Evolutionary conservation across 2,113 vertebrate genomes (phyloP).

Genomic region (Turnix velox): DNA sequence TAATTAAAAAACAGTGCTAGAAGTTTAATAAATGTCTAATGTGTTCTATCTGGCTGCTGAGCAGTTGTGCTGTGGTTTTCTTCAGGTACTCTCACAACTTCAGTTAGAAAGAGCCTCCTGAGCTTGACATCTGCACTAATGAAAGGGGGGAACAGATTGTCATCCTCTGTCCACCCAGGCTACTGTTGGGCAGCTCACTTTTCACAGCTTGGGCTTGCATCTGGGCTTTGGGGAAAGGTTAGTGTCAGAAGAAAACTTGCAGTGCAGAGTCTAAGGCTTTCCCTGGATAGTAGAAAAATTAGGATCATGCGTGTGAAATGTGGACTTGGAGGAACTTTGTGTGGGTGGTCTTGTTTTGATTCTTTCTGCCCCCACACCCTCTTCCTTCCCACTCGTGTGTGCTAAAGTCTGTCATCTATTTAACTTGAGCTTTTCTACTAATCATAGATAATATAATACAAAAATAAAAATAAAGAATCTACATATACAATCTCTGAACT

Average conservation of each 20-base stretch:
- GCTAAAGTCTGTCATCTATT: slow-evolving; percentile 25
- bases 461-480: slow-evolving; percentile 27
- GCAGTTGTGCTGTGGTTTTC: background rate
- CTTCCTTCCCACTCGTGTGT: background rate
- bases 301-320: background rate
- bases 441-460: background rate
- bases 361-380: background rate
- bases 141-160: slow-evolving; percentile 14
- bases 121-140: slow-evolving; percentile 2
- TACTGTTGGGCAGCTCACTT: background rate
- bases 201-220: background rate
- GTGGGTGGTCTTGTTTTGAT: slow-evolving; percentile 46
- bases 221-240: background rate
- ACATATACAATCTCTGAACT: background rate
- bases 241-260: background rate
- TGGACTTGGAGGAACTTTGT: slow-evolving; percentile 1
- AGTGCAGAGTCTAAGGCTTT: background rate
- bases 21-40: slow-evolving; percentile 39
- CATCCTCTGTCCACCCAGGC: background rate
- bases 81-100: background rate
- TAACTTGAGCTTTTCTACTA: slow-evolving; percentile 34
- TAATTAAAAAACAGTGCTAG: slow-evolving; percentile 53
- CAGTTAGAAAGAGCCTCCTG: background rate
- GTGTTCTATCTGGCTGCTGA: background rate
- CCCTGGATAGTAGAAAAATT: background rate